Base-by-base conservation (phyloP, 1,140 invertebrate genomes). In the Anagrus nilaparvatae region DNA sequence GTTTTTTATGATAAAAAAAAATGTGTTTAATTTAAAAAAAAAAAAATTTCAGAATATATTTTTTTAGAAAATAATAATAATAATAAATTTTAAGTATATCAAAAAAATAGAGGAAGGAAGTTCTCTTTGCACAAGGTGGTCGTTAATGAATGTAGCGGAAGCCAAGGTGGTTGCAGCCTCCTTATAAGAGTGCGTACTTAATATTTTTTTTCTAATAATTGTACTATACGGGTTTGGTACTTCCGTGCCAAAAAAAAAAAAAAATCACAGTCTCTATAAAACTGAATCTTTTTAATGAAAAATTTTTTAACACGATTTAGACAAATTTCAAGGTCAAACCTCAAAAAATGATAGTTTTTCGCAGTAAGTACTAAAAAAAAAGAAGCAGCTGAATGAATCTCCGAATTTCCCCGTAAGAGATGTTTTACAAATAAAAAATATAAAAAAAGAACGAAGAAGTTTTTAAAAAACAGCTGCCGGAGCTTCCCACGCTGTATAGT, bases 151-250 rank as follows among this genome's bases (percentile, higher is more conserved):
- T 67, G 53, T 62, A 61, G 61, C 63, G 64, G 65, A 68, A 68
- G 65, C 64, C 61, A 68, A 67, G 64, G 65, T 68, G 64, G 64
- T 68, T 64, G 60, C 59, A 68, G 63, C 63, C 58, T 65, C 61
- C 55, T 52, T 52, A 48, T 52, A 55, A 54, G 54, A 40, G 61
- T 51, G 58, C 60, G 56, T 57, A 65, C 66, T 64, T 63, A 62
- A 52, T 51, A 58, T 50, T 50, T 44, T 45, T 34, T 21, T 35
- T 25, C 29, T 5, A 27, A 30, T 28, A 35, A n/a, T 23, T 5
- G 10, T 8, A 7, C 14, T 36, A 14, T 23, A 21, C 32, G 4
- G 10, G 13, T 19, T 10, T 25, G 18, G 14, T 38, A 7, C 23
- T 5, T n/a, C 8, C 30, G 24, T 12, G 6, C 6, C 12, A 27